Evolutionary conservation across 2,797 vertebrate genomes (phyloP), one percentile per base, ranked within the genome.

Genomic region (Sebastes cheni): DNA sequence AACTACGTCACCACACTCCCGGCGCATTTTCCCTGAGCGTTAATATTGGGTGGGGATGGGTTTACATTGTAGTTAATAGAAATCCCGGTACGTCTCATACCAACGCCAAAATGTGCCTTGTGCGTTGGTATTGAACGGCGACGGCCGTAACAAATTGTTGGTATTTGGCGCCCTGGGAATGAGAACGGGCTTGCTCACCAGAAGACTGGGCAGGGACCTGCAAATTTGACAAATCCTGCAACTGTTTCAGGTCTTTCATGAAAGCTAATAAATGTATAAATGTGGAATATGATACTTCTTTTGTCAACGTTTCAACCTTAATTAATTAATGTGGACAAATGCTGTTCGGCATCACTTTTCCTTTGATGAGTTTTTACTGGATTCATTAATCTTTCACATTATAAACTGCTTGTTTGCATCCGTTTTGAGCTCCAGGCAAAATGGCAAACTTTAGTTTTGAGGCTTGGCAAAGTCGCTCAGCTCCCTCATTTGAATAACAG

Each of bases 401-500:
- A 27, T 39, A 60, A 67, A 72, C 5, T 42, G 18, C 34, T 39
- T 30, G n/a, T 52, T 62, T 66, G n/a, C 6, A 30, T 72, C 11
- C 23, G 32, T 67, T 79, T 67, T 29, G 3, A 42, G 39, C 42
- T 34, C 8, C 14, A 50, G 29, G 12, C 42, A 50, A 75, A 65
- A 67, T 6, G 46, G 20, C 52, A 66, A 59, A 70, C 54, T 59
- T 50, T 6, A 59, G 22, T 71, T 68, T 25, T 29, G 36, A 54
- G 9, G 18, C 56, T 22, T 54, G 22, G 22, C 39, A 72, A 77
- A 23, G 69, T 67, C 10, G 9, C 27, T 25, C 14, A 56, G 39
- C 70, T 67, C 18, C 22, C 50, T 87, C 79, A 77, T 82, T 71
- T 81, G 18, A 73, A 74, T 77, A 79, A 55, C 59, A 72, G 50